These are phyloP conservation scores for Leptodirus hochenwartii DNA, from an alignment of 2,888 invertebrate species.

Conservation along the genomic window DNA sequence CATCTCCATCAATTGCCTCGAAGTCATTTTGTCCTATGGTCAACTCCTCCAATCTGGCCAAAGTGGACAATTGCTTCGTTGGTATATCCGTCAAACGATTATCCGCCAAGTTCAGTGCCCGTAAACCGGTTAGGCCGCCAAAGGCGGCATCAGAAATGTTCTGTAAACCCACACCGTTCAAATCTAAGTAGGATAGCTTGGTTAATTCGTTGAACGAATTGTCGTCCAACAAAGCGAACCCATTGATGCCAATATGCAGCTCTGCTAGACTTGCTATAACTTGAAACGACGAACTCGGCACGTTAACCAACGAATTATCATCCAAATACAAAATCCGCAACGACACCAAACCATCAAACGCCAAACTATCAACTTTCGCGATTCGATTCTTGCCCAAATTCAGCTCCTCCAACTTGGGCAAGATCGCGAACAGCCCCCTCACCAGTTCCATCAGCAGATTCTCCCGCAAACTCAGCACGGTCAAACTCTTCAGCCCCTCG, in stretches of 20 bases:
- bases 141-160: conserved; percentile 64
- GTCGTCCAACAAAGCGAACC: conserved; percentile 54
- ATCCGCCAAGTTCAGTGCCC: conserved; percentile 61
- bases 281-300: conserved; percentile 56
- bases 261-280: conserved; percentile 64
- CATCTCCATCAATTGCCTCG: conserved; percentile 44
- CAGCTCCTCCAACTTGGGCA: conserved; percentile 63
- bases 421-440: conserved; percentile 51
- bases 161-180: conserved; percentile 62
- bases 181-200: conserved; percentile 54
- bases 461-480: conserved; percentile 62
- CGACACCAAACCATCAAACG: conserved; percentile 59
- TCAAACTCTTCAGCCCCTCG: conserved; percentile 55
- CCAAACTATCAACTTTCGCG: conserved; percentile 55
- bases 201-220: conserved; percentile 64
- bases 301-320: conserved; percentile 61
- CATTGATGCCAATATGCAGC: conserved; percentile 68
- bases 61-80: conserved; percentile 49
- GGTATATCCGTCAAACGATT: conserved; percentile 60
- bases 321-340: conserved; percentile 65
- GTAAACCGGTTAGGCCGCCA: conserved; percentile 53
- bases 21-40: conserved; percentile 73
- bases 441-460: conserved; percentile 68
- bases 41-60: conserved; percentile 60
- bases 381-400: conserved; percentile 77